A percentile compares a stretch with the other conserved stretches of the same genome.
phyloP scores from a whole-genome alignment of 2,888 invertebrate genomes.

The Theodoxus fluviatilis region DNA sequence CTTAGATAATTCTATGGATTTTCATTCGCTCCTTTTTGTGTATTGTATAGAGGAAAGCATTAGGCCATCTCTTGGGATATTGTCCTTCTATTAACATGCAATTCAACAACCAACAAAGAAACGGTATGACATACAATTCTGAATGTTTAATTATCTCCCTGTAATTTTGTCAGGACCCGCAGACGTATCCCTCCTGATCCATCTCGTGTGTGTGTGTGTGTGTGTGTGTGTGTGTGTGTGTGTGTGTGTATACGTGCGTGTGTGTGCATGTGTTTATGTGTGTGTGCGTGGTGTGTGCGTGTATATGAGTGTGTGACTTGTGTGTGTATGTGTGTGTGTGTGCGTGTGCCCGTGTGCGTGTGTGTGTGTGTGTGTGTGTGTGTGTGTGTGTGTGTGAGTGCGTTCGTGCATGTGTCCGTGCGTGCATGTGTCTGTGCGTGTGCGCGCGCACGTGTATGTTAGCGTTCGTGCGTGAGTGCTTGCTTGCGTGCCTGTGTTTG shows the following conservation, averaged over 20 bases:
- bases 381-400: slow-evolving; percentile 15
- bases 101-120: no score
- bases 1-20: no score
- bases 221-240: not conserved
- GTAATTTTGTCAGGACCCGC: no score
- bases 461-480: not conserved
- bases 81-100: no score
- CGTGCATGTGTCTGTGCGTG: not conserved
- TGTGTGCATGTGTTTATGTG: slow-evolving; percentile 10
- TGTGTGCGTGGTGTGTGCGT: slow-evolving; percentile 10
- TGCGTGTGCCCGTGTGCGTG: slow-evolving; percentile 2
- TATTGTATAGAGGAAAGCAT: no score
- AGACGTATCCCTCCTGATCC: no score
- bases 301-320: slow-evolving; percentile 20
- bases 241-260: slow-evolving; percentile 2
- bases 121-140: no score
- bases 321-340: not conserved
- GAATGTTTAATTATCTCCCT: no score
- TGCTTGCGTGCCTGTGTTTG: not conserved
- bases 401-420: not conserved
- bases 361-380: slow-evolving; percentile 18
- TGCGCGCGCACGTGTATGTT: slow-evolving; percentile 1
- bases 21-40: no score
- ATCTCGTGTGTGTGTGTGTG: not conserved
- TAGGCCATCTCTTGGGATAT: no score